A percentile compares a stretch with the other conserved stretches of the same genome.
These are phyloP conservation scores for Abramis brama DNA, from an alignment of 2,113 vertebrate genomes.

Conservation along the genomic window DNA sequence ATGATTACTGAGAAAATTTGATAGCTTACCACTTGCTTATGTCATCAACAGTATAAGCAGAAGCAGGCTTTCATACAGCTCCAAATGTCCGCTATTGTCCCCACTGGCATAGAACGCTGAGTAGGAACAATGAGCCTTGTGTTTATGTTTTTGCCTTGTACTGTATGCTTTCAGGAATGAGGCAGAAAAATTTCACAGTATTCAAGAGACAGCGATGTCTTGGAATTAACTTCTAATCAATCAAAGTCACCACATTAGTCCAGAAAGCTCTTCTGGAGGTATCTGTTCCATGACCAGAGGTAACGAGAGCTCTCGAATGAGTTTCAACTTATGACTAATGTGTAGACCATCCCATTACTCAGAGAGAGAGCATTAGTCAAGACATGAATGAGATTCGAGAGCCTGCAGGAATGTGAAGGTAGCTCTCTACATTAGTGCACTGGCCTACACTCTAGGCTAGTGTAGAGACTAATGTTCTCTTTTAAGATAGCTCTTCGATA, in stretches of 20 bases:
- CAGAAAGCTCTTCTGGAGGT: constrained; percentile 40
- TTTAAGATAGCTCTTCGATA: no score
- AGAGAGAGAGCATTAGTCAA: constrained; percentile 34
- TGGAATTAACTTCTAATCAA: constrained; percentile 36
- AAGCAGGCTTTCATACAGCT: constrained; percentile 26
- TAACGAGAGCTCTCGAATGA: constrained; percentile 22
- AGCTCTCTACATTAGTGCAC: constrained; percentile 42
- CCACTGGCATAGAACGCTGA: constrained; percentile 44
- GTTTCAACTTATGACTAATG: constrained; percentile 38
- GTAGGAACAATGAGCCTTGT: constrained; percentile 50
- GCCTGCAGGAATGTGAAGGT: constrained; percentile 37
- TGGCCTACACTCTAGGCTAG: constrained; percentile 6
- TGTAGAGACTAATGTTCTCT: no score
- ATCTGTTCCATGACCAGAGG: constrained; percentile 36
- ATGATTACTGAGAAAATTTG: constrained; percentile 43
- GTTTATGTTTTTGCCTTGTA: constrained; percentile 27
- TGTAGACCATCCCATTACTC: constrained; percentile 40
- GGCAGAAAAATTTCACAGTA: neutral
- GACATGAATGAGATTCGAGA: constrained; percentile 15
- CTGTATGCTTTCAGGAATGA: constrained; percentile 26
- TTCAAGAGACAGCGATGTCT: constrained; percentile 13
- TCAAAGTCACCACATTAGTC: constrained; percentile 44
- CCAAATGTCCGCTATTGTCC: constrained; percentile 46
- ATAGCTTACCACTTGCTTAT: constrained; percentile 50
- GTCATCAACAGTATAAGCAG: constrained; percentile 40